Evolutionary conservation across 1,140 invertebrate species (phyloP).

Genomic region (Cataglyphis hispanica): DNA sequence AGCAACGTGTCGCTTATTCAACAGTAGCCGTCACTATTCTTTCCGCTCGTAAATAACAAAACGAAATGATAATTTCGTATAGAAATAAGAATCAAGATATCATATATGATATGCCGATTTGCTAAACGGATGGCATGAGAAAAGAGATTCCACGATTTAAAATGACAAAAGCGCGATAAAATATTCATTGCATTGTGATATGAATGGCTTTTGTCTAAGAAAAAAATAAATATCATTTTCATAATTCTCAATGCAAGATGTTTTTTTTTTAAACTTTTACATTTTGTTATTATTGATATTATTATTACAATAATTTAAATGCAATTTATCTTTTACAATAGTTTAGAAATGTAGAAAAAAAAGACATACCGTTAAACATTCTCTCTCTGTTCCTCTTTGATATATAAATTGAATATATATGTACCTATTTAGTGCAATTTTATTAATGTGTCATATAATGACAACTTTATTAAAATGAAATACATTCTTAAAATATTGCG

Average conservation of each 20-base stretch:
- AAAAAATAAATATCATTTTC: not conserved
- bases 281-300: not conserved
- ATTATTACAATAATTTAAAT: not conserved
- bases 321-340: not conserved
- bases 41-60: slow-evolving; percentile 47
- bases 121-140: not conserved
- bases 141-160: not conserved
- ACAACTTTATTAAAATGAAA: not conserved
- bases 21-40: slow-evolving; percentile 11
- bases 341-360: not conserved
- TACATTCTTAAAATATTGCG: not conserved
- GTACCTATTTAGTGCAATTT: too few species aligned
- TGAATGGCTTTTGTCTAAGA: not conserved
- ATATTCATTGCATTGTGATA: not conserved
- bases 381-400: not conserved
- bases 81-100: slow-evolving; percentile 57
- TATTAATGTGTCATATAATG: too few species aligned
- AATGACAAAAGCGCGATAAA: not conserved
- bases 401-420: not conserved
- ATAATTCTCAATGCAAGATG: not conserved
- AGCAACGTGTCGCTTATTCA: slow-evolving; percentile 57
- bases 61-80: slow-evolving; percentile 66
- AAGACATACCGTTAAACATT: not conserved
- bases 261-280: too few species aligned
- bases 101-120: not conserved